Base-by-base conservation (phyloP, 1,140 invertebrate species). In the Luehdorfia chinensis region DNA sequence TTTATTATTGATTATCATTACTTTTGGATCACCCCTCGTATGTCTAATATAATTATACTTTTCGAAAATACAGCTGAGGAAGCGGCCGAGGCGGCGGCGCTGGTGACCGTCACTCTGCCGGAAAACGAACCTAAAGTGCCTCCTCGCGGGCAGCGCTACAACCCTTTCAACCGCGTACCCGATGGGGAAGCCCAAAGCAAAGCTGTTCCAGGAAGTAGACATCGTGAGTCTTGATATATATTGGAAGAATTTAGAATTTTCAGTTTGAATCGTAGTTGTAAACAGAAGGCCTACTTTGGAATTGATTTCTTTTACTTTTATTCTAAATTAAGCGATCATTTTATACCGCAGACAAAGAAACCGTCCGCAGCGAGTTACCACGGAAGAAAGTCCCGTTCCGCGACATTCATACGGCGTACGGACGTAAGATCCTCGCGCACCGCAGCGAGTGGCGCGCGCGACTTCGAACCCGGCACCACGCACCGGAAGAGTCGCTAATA, bases 371-470 rank as follows among this genome's bases (percentile, higher is more conserved):
- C 1, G 85, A 87, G 12, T 27, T 88, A 25, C 83, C 87, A 1
- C 79, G 90, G 57, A 89, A 89, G 33, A 91, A 89, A 59, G 88
- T 92, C 7, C 88, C 91, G 1, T 94, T 94, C 71, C 80, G 91
- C 41, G 93, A 94, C 66, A 80, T 94, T 8, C 93, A 94, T 68
- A 92, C 90, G 25, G 80, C 87, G 0, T 92, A 92, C 62, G 92
- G 93, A 1, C 85, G 92, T 45, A 90, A 89, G 64, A 91, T 94
- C 43, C 70, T 94, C 7, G 87, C 87, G 0, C 92, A 94, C 75
- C 87, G 91, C 7, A 93, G 91, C 54, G 89, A 90, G 59, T 93
- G 92, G 92, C 65, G 78, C 6, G 73, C 74, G 0, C 51, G 47
- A 15, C 49, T 74, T 0, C 41, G 50, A 7, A 50, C 41, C 13